A percentile compares a stretch with the other conserved stretches of the same genome.
Evolutionary conservation across 1,140 invertebrate species (phyloP).

Genomic region (Ostrea edulis): DNA sequence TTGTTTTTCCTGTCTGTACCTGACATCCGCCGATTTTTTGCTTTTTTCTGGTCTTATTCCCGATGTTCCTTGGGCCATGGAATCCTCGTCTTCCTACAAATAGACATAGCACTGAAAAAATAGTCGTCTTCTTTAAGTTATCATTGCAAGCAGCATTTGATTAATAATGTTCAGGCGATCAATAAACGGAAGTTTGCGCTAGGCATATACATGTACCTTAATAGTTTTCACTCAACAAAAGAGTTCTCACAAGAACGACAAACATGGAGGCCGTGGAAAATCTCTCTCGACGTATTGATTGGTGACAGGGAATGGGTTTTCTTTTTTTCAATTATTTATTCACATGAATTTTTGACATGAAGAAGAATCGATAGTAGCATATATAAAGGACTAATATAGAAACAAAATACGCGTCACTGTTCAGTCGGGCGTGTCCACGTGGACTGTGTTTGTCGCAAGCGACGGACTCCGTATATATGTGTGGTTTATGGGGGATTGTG

Average conservation of each 20-base stretch:
- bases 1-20: constrained; percentile 43
- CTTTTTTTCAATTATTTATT: constrained; percentile 32
- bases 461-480: not conserved
- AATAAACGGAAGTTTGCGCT: constrained; percentile 61
- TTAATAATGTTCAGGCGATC: constrained; percentile 66
- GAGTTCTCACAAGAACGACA: constrained; percentile 58
- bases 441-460: constrained; percentile 1
- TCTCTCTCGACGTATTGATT: not conserved
- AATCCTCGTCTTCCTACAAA: constrained; percentile 73
- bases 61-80: constrained; percentile 72
- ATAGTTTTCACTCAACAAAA: constrained; percentile 54
- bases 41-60: constrained; percentile 57
- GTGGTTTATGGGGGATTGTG: constrained; percentile 13
- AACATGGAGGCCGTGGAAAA: constrained; percentile 7
- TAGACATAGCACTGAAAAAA: constrained; percentile 55
- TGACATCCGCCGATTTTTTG: constrained; percentile 51
- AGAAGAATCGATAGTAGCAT: not conserved
- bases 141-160: constrained; percentile 61
- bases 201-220: constrained; percentile 51
- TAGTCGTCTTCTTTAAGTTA: constrained; percentile 38
- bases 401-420: not conserved
- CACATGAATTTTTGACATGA: not conserved
- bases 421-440: not conserved
- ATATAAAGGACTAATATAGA: constrained; percentile 24
- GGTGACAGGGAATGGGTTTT: not conserved